These are phyloP conservation scores for Xyrichtys novacula DNA, from an alignment of 2,797 vertebrate species.

Conservation along the genomic window DNA sequence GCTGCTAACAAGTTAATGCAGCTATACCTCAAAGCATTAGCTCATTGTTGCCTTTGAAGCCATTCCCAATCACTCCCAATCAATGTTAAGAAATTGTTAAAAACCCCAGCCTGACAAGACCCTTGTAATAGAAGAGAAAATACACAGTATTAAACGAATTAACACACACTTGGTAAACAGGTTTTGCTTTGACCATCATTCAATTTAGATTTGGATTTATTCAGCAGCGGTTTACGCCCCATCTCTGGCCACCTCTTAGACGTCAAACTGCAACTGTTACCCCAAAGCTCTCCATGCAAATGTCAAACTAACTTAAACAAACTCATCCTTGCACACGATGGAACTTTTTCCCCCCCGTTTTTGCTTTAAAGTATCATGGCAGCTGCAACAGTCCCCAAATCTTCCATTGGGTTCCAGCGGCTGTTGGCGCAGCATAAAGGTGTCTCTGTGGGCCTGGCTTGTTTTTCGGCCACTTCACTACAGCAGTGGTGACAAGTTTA, in stretches of 20 bases:
- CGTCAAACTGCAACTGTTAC: neutral
- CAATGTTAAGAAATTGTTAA: neutral
- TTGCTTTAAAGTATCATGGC: slow-evolving; percentile 23
- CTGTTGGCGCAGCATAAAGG: slow-evolving; percentile 54
- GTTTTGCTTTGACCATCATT: no score
- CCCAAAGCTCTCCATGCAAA: neutral
- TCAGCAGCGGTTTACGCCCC: neutral
- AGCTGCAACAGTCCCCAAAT: slow-evolving; percentile 3
- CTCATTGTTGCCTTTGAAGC: neutral
- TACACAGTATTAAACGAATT: neutral
- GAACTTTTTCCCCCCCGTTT: neutral
- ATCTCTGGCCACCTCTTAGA: slow-evolving; percentile 4
- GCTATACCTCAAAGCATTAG: neutral
- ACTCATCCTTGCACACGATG: neutral
- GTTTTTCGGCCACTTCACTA: slow-evolving; percentile 49
- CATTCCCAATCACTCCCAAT: neutral
- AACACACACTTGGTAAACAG: neutral
- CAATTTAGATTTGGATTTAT: no score
- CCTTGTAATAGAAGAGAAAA: neutral
- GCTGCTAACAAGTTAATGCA: neutral
- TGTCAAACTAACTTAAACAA: neutral
- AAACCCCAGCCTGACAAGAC: neutral
- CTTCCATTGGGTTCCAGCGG: slow-evolving; percentile 7
- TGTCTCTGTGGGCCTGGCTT: slow-evolving; percentile 48
- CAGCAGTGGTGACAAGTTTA: slow-evolving; percentile 46